Percentiles rank a stretch among this genome's conserved stretches.
These are phyloP conservation scores for Gonocerus acuteangulatus DNA, from an alignment of 2,888 invertebrate species.

Conservation along the genomic window DNA sequence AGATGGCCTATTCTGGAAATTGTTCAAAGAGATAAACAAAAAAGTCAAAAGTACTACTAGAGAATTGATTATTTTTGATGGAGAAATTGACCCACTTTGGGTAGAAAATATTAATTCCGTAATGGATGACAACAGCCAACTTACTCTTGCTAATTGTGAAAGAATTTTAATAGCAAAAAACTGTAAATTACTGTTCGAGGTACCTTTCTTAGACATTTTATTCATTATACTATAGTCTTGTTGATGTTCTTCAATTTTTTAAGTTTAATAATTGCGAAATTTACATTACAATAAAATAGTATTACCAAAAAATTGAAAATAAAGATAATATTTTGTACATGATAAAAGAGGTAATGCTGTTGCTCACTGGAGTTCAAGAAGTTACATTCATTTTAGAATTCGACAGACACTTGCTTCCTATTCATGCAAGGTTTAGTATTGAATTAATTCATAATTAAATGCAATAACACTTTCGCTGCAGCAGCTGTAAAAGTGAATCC, in stretches of 20 bases:
- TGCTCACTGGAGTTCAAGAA: no score
- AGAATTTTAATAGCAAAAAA: constrained; percentile 72
- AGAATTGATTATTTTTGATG: constrained; percentile 82
- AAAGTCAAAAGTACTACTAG: constrained; percentile 43
- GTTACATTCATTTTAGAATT: no score
- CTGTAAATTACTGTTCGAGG: constrained; percentile 79
- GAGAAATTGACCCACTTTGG: constrained; percentile 90
- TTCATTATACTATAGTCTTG: background rate
- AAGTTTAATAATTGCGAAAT: no score
- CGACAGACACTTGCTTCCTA: no score
- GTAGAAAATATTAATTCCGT: constrained; percentile 96
- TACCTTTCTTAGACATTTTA: constrained; percentile 41
- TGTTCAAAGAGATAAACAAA: constrained; percentile 84
- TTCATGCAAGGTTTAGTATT: no score
- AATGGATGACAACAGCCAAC: constrained; percentile 87
- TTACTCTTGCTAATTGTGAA: constrained; percentile 86
- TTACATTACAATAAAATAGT: no score
- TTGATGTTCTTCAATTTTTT: background rate
- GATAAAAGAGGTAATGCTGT: no score
- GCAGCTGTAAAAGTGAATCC: no score
- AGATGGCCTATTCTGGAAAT: constrained; percentile 81
- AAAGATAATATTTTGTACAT: no score
- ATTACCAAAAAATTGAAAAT: no score
- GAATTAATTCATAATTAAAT: no score
- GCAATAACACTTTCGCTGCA: no score